Percentiles rank a stretch among this genome's conserved stretches.
These are phyloP conservation scores for Triplophysa rosa DNA, from an alignment of 2,113 vertebrate genomes.

Conservation along the genomic window DNA sequence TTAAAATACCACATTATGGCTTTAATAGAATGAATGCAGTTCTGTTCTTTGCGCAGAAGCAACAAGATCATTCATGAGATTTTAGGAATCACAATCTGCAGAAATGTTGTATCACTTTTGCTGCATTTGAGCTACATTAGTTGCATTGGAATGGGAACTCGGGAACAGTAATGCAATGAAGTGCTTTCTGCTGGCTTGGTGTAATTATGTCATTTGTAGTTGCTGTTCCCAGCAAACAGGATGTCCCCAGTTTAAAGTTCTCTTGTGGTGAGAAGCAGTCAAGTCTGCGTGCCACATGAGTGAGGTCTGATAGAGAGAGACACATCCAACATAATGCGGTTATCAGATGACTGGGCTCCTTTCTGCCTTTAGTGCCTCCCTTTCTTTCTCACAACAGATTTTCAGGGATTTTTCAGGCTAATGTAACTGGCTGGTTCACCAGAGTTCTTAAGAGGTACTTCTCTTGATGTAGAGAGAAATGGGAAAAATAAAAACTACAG, in stretches of 20 bases:
- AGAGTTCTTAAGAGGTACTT: constrained; percentile 18
- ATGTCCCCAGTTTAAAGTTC: constrained; percentile 66
- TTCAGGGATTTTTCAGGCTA: constrained; percentile 29
- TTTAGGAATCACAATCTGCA: constrained; percentile 54
- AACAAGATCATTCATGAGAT: background rate
- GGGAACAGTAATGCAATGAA: constrained; percentile 57
- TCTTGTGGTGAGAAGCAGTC: constrained; percentile 58
- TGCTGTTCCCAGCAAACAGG: constrained; percentile 69
- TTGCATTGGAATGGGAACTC: constrained; percentile 66
- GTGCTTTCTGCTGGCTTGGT: constrained; percentile 64
- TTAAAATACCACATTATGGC: constrained; percentile 11
- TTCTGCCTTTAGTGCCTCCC: constrained; percentile 21
- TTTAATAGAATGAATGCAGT: background rate
- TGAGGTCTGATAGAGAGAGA: constrained; percentile 67
- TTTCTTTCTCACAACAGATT: constrained; percentile 41
- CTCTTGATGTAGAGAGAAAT: background rate
- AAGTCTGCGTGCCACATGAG: constrained; percentile 54
- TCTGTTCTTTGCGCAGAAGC: background rate
- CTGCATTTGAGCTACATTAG: constrained; percentile 69
- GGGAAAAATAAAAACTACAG: background rate
- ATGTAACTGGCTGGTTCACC: constrained; percentile 36
- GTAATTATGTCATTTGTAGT: constrained; percentile 68
- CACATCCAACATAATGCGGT: constrained; percentile 71
- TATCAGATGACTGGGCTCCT: constrained; percentile 63
- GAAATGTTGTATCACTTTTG: constrained; percentile 69